Conservation (phyloP, 2,113 vertebrate genomes). For the Sebastes fasciatus region DNA sequence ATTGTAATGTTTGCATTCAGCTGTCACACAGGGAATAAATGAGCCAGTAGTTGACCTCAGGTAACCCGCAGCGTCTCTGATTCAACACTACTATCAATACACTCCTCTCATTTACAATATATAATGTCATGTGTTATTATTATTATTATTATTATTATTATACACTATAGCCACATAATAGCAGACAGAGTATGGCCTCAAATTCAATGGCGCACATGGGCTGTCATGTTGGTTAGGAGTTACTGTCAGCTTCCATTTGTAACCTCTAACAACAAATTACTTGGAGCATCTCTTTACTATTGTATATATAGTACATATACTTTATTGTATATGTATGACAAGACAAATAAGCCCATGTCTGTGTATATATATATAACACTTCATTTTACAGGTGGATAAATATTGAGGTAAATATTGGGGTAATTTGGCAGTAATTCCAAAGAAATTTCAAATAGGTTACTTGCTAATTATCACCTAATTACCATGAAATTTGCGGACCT, state of each 20-base stretch:
- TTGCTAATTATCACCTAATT: no score
- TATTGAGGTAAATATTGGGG: no score
- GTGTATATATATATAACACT: no score
- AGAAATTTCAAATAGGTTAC: no score
- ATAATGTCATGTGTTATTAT: background rate
- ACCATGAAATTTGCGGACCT: no score
- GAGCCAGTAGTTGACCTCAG: constrained; percentile 45
- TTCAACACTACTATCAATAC: background rate
- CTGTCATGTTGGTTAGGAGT: background rate
- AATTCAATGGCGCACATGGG: background rate
- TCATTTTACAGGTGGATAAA: no score
- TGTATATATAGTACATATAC: no score
- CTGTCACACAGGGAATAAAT: background rate
- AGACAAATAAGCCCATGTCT: no score
- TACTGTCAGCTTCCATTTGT: constrained; percentile 1
- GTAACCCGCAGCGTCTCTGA: constrained; percentile 30
- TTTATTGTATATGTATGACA: no score
- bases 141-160: no score
- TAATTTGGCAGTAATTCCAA: no score
- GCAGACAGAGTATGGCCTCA: background rate
- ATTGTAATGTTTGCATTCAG: background rate
- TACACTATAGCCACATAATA: background rate
- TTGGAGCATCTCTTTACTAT: background rate
- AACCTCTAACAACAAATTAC: background rate
- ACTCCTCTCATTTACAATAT: background rate